Evolutionary conservation across 2,113 vertebrate genomes (phyloP), one percentile per base, ranked within the genome.

Genomic region (Oceanites oceanicus): DNA sequence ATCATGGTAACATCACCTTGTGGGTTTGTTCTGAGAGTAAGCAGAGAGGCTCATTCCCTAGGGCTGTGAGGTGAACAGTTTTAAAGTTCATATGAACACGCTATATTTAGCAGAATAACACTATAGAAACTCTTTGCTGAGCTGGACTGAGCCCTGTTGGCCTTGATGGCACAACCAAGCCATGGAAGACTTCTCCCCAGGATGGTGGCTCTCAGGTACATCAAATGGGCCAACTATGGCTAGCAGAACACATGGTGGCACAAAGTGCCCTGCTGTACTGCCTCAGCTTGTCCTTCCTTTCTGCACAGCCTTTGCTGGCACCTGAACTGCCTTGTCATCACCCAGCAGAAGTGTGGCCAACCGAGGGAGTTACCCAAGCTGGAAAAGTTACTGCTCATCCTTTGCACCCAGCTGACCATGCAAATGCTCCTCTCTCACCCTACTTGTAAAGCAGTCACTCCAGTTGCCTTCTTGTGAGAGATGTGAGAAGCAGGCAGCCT

Each of bases 401-500:
- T 87, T 70, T 5, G 4, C 80, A 93, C 30, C 44, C 44, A 68
- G 17, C 18, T 85, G 70, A 72, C 81, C 70, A 72, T 10, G 19
- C 1, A 0, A 89, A 74, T 18, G 44, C 23, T 73, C 56, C 62
- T 93, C 6, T 0, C 42, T 94, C 1, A 0, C 32, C 25, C 40
- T 78, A 3, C 77, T 68, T 88, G 53, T 82, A 53, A 82, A 81
- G 62, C 40, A 78, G 34, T 45, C 10, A 1, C 58, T 85, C 29
- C 70, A 90, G 40, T 79, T 8, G 7, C 45, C 58, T 86, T 88
- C n/a, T 79, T 88, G 77, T 52, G 66, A 88, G 70, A 95, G 70
- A 62, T 65, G 58, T 82, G 88, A 85, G 81, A 94, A 91, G 66
- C 10, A 59, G 70, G 23, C 65, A 86, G 70, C 76, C 81, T 96